A percentile compares a stretch with the other conserved stretches of the same genome.
Conservation (phyloP, 1,140 invertebrate species). For the Aphelenchoides besseyi region DNA sequence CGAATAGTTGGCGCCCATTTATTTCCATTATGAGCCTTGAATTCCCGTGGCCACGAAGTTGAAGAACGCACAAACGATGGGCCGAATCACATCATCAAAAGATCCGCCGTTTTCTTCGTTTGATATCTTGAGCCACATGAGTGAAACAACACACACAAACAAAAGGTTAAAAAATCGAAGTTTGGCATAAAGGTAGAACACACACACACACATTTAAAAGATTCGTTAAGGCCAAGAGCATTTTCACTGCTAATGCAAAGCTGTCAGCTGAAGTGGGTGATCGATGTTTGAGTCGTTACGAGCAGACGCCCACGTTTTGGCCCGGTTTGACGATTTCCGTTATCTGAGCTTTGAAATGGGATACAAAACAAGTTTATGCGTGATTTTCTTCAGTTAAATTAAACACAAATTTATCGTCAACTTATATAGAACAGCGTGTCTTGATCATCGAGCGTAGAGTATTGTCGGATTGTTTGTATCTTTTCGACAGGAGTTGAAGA, state of each 20-base stretch:
- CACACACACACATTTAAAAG: too few relatives aligned
- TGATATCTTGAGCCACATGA: too few relatives aligned
- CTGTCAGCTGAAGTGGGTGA: neutral
- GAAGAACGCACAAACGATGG: too few relatives aligned
- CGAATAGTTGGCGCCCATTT: too few relatives aligned
- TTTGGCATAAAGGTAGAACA: neutral
- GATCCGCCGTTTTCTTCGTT: too few relatives aligned
- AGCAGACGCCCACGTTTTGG: slow-evolving; percentile 9
- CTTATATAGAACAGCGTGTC: neutral
- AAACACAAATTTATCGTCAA: too few relatives aligned
- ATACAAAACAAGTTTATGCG: slow-evolving; percentile 1
- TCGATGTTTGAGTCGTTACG: neutral
- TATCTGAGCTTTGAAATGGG: neutral
- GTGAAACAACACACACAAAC: neutral
- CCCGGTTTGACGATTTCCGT: neutral
- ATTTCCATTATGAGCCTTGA: too few relatives aligned
- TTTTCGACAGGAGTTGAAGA: slow-evolving; percentile 25
- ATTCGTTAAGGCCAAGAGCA: too few relatives aligned
- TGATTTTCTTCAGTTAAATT: too few relatives aligned
- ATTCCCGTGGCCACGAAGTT: too few relatives aligned
- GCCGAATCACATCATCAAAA: too few relatives aligned
- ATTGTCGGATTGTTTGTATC: slow-evolving; percentile 23
- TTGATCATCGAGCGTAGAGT: slow-evolving; percentile 29
- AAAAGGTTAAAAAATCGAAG: neutral
- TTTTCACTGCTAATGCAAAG: too few relatives aligned